phyloP scores from a whole-genome alignment of 1,140 invertebrate genomes.

The Carcinoscorpius rotundicauda region DNA sequence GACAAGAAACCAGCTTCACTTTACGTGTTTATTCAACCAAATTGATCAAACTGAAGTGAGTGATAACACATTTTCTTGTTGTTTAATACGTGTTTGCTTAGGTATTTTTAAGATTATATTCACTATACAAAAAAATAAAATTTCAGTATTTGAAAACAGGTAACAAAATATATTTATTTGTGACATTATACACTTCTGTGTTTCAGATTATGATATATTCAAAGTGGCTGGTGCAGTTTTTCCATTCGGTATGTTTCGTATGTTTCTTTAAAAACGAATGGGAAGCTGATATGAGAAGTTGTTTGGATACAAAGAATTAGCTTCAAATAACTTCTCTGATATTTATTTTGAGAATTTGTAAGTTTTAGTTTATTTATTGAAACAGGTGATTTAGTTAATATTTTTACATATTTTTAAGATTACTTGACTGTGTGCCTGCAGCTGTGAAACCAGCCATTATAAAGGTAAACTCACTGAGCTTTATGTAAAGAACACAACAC shows the following conservation, averaged over 20 bases:
- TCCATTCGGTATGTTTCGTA: no score
- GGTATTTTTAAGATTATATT: no score
- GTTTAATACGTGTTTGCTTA: constrained; percentile 4
- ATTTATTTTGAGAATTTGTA: no score
- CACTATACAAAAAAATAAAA: neutral
- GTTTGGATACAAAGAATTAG: no score
- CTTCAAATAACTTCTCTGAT: no score
- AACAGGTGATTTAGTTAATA: constrained; percentile 1
- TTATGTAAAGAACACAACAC: no score
- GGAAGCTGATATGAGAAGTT: no score
- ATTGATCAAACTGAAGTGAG: constrained; percentile 63
- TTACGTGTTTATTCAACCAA: constrained; percentile 67
- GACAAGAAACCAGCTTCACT: constrained; percentile 74
- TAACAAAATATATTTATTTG: neutral
- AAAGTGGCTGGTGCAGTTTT: no score
- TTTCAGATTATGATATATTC: no score
- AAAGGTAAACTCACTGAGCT: constrained; percentile 36
- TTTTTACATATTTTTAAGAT: constrained; percentile 32
- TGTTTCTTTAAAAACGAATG: no score
- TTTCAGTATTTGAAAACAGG: neutral
- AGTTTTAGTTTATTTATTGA: neutral
- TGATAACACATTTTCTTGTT: constrained; percentile 5
- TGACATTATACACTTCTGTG: no score
- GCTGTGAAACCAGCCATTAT: constrained; percentile 57
- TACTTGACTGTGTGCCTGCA: constrained; percentile 59